Evolutionary conservation across 2,888 invertebrate species (phyloP), one percentile per base, ranked within the genome.

Genomic region (Flexamia atlantica): DNA sequence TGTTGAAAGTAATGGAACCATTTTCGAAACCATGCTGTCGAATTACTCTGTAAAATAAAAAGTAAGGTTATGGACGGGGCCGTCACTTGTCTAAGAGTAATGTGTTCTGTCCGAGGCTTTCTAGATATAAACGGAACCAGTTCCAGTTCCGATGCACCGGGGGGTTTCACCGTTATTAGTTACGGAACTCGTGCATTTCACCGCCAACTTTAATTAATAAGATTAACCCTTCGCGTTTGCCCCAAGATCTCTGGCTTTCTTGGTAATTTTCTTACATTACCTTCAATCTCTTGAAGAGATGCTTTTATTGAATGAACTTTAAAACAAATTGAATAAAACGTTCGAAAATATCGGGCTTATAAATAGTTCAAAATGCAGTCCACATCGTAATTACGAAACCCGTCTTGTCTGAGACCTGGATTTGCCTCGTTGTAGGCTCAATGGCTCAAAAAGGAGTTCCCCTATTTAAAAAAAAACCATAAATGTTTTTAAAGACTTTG

Each of bases 101-200:
- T 30, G 28, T 14, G 28, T 64, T 64, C 25, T 28, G 64, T 28
- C 64, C 14, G 30, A 64, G 30, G 28, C 64, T 64, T 64, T 64
- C 64, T 64, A 64, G 64, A 64, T 30, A 30, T 28, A 64, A 64
- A 25, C 64, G 64, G 64, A 64, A 28, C 64, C 64, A 64, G 64
- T 64, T 64, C 64, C 64, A 64, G 64, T 64, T 64, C 14, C 57
- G 64, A 64, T 64, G 64, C 64, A 28, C 17, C 64, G 17, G 64
- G 5, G 64, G 64, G 64, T 64, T 64, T 64, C 64, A 64, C 64
- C 30, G 64, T 64, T 64, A 70, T 70, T 70, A 70, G 70, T 70
- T 36, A n/a, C 40, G 40, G 40, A 70, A 40, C 70, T 36, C 36
- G 36, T 70, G 40, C 40, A 70, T 20, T 40, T 70, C 70, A 10